Conservation (phyloP, 2,888 invertebrate species). For the Spatulosminthurus flaviceps region DNA sequence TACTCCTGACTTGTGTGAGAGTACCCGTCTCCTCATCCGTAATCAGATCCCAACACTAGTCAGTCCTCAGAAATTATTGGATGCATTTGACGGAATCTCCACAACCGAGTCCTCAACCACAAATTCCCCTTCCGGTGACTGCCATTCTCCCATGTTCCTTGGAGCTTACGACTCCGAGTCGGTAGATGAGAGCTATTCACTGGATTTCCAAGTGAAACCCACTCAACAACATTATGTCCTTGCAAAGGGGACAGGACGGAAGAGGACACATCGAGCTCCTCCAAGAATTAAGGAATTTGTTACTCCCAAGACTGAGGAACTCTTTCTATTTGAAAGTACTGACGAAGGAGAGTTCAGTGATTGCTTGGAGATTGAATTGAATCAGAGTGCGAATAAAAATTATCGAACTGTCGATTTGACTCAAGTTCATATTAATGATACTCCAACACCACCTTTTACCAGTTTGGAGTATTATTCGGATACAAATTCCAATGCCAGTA, state of each 20-base stretch:
- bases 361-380: conserved; percentile 36
- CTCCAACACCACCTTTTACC: conserved; percentile 19
- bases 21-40: conserved; percentile 41
- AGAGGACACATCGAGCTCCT: conserved; percentile 31
- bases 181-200: not conserved
- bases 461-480: not conserved
- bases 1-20: not conserved
- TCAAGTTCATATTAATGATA: conserved; percentile 29
- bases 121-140: conserved; percentile 23
- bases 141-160: not conserved
- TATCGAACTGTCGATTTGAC: conserved; percentile 33
- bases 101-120: not conserved
- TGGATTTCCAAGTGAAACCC: not conserved
- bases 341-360: conserved; percentile 46
- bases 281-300: conserved; percentile 40
- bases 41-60: conserved; percentile 55
- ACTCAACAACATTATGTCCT: conserved; percentile 26
- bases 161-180: not conserved
- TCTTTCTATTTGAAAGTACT: conserved; percentile 27
- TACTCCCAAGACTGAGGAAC: not conserved
- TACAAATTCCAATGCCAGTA: not conserved
- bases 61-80: conserved; percentile 42
- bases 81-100: conserved; percentile 28
- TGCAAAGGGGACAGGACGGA: conserved; percentile 16
- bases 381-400: conserved; percentile 41